Base-by-base conservation (phyloP, 2,888 invertebrate species). In the Sthenelais limicola region DNA sequence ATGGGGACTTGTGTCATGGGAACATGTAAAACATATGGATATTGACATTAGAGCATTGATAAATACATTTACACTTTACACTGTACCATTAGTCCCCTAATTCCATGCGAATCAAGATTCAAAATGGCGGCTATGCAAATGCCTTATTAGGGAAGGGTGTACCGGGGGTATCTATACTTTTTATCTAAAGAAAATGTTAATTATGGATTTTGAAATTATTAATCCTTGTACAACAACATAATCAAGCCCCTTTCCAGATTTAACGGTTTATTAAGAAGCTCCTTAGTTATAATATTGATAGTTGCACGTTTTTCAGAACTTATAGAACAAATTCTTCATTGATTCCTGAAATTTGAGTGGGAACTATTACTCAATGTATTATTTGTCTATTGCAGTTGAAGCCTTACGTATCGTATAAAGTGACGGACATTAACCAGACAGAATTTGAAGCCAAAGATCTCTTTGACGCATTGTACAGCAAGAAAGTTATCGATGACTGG, bases 391-490 rank as follows among this genome's bases (percentile, higher is more conserved):
- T 90, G 69, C 86, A 92, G 88, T 88, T 99, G 26, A 96, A 95
- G 87, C 96, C 98, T 0, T 99, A 99, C 82, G 98, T 98, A 0
- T 94, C 97, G 0, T 98, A 98, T 87, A 92, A 91, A 87, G 91
- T 91, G 0, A 90, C 91, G 2, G 92, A 94, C 73, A 91, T 96
- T 0, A 87, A 90, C 15, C 94, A 96, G 85, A 91, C 92, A 0
- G 92, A 94, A 88, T 95, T 96, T 81, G 96, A 95, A 0, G 90
- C 96, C 0, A 86, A 94, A 84, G 93, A 84, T 33, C 94, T 88
- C 89, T 97, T 56, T 95, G 91, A 94, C 83, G 92, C 92, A 0
- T 90, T 94, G 0, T 97, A 97, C 84, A 92, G 92, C 0, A 87
- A 91, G 71, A 95, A 96, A 88, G 93, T 97, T 54, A 90, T 91